A percentile compares a stretch with the other conserved stretches of the same genome.
phyloP scores from a whole-genome alignment of 53 echinoderm and acorn worm species.

The Arbacia lixula region DNA sequence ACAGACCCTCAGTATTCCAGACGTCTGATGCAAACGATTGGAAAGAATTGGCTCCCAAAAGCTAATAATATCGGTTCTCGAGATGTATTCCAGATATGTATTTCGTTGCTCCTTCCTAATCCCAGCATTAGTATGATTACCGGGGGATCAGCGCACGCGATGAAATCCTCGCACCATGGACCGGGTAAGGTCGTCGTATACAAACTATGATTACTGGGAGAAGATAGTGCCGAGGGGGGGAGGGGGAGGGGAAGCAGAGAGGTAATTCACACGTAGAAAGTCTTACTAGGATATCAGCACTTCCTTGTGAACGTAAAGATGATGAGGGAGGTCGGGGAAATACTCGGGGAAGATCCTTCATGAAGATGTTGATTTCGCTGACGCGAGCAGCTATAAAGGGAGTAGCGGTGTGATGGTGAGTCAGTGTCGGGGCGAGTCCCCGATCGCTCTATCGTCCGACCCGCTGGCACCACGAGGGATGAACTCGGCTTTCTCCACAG shows the following conservation, averaged over 20 bases:
- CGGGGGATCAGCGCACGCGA: slow-evolving; percentile 37
- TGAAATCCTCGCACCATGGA: slow-evolving; percentile 1
- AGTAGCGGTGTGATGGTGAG: background rate
- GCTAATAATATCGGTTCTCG: slow-evolving; percentile 13
- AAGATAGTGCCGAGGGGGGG: too few relatives aligned
- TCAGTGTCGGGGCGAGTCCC: slow-evolving; percentile 29
- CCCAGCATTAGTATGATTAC: slow-evolving; percentile 32
- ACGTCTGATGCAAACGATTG: slow-evolving; percentile 19
- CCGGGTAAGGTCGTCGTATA: too few relatives aligned
- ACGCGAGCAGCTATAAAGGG: background rate
- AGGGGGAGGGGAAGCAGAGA: too few relatives aligned
- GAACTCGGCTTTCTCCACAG: slow-evolving; percentile 18
- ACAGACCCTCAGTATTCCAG: too few relatives aligned
- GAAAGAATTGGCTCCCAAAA: slow-evolving; percentile 12
- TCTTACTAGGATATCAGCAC: slow-evolving; percentile 11
- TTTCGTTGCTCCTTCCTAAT: slow-evolving; percentile 41
- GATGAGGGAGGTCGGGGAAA: slow-evolving; percentile 13
- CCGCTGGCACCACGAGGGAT: slow-evolving; percentile 17
- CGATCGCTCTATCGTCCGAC: background rate
- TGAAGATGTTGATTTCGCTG: background rate
- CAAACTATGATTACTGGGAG: too few relatives aligned
- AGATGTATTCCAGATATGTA: background rate
- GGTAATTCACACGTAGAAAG: too few relatives aligned
- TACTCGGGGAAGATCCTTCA: background rate
- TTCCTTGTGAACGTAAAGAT: background rate